Evolutionary conservation across 2,797 vertebrate genomes (phyloP).

Genomic region (Phyllotis vaccarum): DNA sequence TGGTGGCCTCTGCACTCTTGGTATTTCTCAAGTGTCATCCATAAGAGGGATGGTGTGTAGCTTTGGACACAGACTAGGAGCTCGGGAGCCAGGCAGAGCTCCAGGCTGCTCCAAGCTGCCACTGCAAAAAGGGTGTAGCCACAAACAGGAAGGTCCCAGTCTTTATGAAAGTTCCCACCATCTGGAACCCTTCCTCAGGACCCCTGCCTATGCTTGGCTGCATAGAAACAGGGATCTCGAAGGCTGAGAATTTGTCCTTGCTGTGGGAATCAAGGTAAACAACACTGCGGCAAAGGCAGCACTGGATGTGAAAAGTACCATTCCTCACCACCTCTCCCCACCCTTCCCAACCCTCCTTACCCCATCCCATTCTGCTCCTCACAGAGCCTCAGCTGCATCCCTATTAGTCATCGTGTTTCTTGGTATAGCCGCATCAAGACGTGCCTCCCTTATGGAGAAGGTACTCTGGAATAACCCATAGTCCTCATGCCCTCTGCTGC

Average conservation of each 20-base stretch:
- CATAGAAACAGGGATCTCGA: neutral
- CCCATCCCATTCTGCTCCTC: neutral
- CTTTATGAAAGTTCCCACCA: neutral
- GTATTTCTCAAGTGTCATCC: slow-evolving; percentile 70
- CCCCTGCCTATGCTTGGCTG: no score
- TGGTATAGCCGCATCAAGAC: neutral
- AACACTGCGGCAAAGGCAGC: no score
- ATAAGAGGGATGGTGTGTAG: slow-evolving; percentile 72
- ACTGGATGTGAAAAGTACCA: fast-evolving
- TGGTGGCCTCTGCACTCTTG: slow-evolving; percentile 71
- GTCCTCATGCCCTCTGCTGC: neutral
- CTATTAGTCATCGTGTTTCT: neutral
- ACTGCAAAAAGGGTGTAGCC: slow-evolving; percentile 23
- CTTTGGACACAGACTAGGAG: slow-evolving; percentile 43
- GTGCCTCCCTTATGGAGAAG: no score
- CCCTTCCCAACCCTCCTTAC: neutral
- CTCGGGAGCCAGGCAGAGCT: slow-evolving; percentile 45
- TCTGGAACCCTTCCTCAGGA: neutral
- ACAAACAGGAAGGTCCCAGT: neutral
- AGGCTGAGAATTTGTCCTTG: neutral
- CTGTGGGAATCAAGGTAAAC: no score
- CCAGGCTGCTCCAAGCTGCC: slow-evolving; percentile 41
- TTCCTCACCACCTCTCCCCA: neutral
- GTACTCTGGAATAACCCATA: neutral
- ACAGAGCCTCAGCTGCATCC: neutral